phyloP scores from a whole-genome alignment of 2,797 vertebrate genomes.

The Trachops cirrhosus region DNA sequence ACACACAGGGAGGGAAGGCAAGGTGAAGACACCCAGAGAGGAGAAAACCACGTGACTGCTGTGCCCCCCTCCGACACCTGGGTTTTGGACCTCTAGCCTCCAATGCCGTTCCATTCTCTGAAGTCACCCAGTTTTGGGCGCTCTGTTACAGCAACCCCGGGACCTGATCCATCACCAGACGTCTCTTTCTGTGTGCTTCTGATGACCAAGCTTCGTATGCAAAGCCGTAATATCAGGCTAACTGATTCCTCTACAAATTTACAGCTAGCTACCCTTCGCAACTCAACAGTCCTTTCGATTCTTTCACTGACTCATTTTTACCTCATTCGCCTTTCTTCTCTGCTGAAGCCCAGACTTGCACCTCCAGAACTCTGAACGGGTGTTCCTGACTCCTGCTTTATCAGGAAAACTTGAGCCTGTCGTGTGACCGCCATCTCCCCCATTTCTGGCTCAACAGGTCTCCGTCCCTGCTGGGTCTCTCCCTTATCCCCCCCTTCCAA shows the following conservation, averaged over 20 bases:
- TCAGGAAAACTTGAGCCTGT: not conserved
- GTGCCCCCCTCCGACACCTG: not conserved
- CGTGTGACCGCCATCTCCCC: not conserved
- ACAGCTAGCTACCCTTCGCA: not conserved
- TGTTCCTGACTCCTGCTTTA: not conserved
- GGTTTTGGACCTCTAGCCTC: not conserved
- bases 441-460: not conserved
- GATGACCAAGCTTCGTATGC: not conserved
- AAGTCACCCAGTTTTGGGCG: not conserved
- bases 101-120: not conserved
- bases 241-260: not conserved
- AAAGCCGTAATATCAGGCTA: not conserved
- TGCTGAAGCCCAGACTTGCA: not conserved
- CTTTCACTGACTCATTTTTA: not conserved
- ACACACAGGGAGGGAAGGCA: not conserved
- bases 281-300: not conserved
- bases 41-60: not conserved
- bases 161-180: not conserved
- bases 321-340: not conserved
- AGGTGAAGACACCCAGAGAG: not conserved
- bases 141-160: not conserved
- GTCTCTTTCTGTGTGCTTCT: not conserved
- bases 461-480: not conserved
- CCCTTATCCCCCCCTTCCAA: not conserved
- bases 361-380: not conserved